These are phyloP conservation scores for Ranitomeya imitator DNA, from an alignment of 2,113 vertebrate genomes.

Conservation along the genomic window DNA sequence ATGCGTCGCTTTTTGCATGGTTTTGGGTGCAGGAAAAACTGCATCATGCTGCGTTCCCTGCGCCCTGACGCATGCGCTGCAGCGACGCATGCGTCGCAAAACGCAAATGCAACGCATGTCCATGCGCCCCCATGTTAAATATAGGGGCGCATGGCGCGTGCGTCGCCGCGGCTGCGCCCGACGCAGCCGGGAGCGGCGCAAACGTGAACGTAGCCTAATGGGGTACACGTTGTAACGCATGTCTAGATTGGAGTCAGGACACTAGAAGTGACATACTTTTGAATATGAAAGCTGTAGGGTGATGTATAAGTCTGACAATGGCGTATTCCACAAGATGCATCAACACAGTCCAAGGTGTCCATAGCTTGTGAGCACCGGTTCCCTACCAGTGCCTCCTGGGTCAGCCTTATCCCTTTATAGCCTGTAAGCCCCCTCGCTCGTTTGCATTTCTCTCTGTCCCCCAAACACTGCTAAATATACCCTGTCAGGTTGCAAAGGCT, in stretches of 20 bases:
- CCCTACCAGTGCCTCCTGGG: background rate
- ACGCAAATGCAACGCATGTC: too few relatives aligned
- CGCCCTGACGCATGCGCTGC: too few relatives aligned
- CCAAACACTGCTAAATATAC: constrained; percentile 89
- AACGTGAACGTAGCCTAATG: too few relatives aligned
- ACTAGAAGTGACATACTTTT: background rate
- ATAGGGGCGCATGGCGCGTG: too few relatives aligned
- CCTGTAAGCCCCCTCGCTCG: constrained; percentile 27
- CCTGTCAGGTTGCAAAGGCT: constrained; percentile 88
- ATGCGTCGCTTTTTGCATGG: too few relatives aligned
- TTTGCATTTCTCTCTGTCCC: constrained; percentile 33
- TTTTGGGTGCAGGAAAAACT: too few relatives aligned
- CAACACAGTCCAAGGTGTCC: background rate
- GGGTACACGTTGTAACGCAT: background rate
- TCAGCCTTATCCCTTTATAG: constrained; percentile 38
- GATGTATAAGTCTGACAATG: background rate
- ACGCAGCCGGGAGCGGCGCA: too few relatives aligned
- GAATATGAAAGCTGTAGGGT: background rate
- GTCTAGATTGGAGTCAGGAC: background rate
- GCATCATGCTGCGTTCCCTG: too few relatives aligned
- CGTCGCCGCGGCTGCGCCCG: too few relatives aligned
- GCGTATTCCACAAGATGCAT: background rate
- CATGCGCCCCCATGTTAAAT: too few relatives aligned
- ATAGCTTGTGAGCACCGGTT: background rate
- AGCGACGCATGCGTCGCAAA: too few relatives aligned